phyloP scores from a whole-genome alignment of 2,888 invertebrate genomes.

The Caenorhabditis sp. region DNA sequence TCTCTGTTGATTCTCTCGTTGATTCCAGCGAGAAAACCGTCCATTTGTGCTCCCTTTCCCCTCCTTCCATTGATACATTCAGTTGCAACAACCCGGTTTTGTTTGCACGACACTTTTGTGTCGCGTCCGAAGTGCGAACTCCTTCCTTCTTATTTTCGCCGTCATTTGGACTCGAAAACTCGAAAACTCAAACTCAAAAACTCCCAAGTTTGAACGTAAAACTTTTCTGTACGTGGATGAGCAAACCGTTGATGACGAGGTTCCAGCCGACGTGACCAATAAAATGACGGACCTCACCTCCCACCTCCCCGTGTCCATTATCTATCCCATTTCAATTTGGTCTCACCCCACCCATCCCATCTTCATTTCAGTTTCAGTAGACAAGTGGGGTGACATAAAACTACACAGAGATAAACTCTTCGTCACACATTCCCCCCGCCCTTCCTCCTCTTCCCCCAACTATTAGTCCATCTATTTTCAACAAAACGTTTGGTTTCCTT shows the following conservation, averaged over 20 bases:
- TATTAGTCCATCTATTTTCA: slow-evolving; percentile 8
- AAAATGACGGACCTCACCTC: slow-evolving; percentile 34
- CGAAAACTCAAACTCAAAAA: neutral
- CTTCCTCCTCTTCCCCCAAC: slow-evolving; percentile 3
- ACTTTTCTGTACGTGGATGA: too few relatives aligned
- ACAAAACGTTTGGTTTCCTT: slow-evolving; percentile 33
- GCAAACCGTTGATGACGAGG: too few relatives aligned
- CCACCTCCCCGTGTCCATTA: neutral
- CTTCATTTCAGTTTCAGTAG: too few relatives aligned
- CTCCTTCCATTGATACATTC: slow-evolving; percentile 39
- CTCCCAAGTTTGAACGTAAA: too few relatives aligned
- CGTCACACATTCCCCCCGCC: slow-evolving; percentile 17
- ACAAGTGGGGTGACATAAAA: slow-evolving; percentile 16
- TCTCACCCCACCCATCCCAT: neutral
- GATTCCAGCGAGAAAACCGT: slow-evolving; percentile 48
- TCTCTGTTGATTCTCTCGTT: slow-evolving; percentile 41
- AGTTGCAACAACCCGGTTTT: slow-evolving; percentile 55
- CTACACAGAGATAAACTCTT: slow-evolving; percentile 37
- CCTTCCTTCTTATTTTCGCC: too few relatives aligned
- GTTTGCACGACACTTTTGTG: slow-evolving; percentile 55
- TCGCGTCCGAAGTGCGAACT: slow-evolving; percentile 13
- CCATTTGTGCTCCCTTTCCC: slow-evolving; percentile 39
- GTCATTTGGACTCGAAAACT: slow-evolving; percentile 25
- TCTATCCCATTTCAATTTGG: slow-evolving; percentile 16
- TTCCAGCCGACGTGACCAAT: slow-evolving; percentile 23